Evolutionary conservation across 1,140 invertebrate genomes (phyloP), one percentile per base, ranked within the genome.

Genomic region (Drosophila sturtevanti): DNA sequence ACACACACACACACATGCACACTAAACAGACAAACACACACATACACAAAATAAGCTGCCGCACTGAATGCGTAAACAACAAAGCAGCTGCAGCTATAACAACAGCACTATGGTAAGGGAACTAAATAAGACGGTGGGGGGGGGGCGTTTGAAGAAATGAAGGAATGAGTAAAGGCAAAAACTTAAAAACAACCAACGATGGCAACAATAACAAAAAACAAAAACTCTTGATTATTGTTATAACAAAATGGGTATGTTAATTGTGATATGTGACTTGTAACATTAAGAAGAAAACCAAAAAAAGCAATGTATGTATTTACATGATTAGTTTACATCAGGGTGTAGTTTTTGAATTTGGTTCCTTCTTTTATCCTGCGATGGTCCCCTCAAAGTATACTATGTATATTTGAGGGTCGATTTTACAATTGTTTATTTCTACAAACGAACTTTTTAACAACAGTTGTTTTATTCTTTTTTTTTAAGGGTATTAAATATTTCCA

Each of bases 51-150:
- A 24, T 34, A 34, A 71, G 41, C 52, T 56, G 37, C 63, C 61
- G 72, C 67, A 78, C 68, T 67, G 74, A 77, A 84, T 89, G 76
- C 79, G 82, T 87, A 79, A 81, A 87, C 82, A 87, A 81, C 81
- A 86, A 89, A 82, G 72, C 75, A 77, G 71, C 75, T 74, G 71
- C 66, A 87, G 75, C 79, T 87, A 79, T 82, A 85, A 80, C 66
- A 86, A 79, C 58, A 77, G 66, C 54, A 60, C 37, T 74, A 62
- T 21, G 6, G 6, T 22, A 7, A 10, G 22, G 12, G n/a, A 6
- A 14, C 22, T 37, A 27, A 7, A 37, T 11, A n/a, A 18, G 38
- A n/a, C n/a, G n/a, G n/a, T n/a, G 27, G 44, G 37, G 7, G 12
- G 72, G 38, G 31, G 11, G 35, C 35, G 10, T 10, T 10, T 11